Evolutionary conservation across 1,140 invertebrate species (phyloP).

Genomic region (Eciton burchellii): DNA sequence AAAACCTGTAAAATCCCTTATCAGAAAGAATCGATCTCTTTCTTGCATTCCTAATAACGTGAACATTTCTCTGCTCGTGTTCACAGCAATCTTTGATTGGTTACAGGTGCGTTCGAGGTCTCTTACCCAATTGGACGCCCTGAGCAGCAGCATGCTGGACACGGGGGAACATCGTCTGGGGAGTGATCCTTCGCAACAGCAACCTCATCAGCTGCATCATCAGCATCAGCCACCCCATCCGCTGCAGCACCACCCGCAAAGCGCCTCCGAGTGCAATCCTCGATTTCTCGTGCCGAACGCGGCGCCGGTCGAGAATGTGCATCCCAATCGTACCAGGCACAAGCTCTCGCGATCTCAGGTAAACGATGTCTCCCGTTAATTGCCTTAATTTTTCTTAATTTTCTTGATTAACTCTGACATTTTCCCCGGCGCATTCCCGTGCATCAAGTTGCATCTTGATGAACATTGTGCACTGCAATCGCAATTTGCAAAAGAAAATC

Average conservation of each 20-base stretch:
- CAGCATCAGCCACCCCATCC: conserved; percentile 74
- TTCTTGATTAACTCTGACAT: not conserved
- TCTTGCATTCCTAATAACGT: not conserved
- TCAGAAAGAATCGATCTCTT: not conserved
- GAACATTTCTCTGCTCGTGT: too few relatives aligned
- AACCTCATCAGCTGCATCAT: conserved; percentile 75
- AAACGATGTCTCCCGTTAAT: conserved; percentile 31
- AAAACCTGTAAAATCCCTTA: not conserved
- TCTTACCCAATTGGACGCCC: conserved; percentile 88
- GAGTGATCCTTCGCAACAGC: conserved; percentile 72
- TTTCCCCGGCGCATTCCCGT: too few relatives aligned
- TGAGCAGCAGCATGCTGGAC: conserved; percentile 87
- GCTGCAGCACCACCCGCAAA: conserved; percentile 75
- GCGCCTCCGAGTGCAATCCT: conserved; percentile 75
- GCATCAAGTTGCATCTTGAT: not conserved
- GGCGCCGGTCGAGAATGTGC: conserved; percentile 75
- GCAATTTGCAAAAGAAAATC: too few relatives aligned
- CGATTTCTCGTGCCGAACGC: conserved; percentile 81
- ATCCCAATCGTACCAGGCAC: conserved; percentile 82
- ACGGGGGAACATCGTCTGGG: conserved; percentile 80
- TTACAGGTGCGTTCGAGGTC: conserved; percentile 88
- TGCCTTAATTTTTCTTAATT: too few relatives aligned
- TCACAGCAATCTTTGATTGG: not conserved
- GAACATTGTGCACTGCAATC: not conserved
- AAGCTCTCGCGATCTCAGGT: conserved; percentile 88